These are phyloP conservation scores for Steinernema scapterisci DNA, from an alignment of 2,888 invertebrate species.

Conservation along the genomic window DNA sequence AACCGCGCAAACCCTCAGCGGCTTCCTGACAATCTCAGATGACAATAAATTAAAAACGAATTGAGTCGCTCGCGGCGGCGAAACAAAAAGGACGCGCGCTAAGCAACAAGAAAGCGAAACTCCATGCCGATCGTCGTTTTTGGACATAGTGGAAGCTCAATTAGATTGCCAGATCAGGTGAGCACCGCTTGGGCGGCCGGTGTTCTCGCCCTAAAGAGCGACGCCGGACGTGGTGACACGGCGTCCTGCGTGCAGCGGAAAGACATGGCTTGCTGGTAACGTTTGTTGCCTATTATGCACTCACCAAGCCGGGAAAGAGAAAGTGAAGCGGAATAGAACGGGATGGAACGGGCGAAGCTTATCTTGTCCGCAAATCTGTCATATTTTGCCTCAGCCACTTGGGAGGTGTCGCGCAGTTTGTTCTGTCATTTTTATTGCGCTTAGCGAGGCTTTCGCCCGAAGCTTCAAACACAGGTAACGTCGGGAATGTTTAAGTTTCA, in stretches of 20 bases:
- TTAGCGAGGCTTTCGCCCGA: too few species aligned
- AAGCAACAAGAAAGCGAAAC: not conserved
- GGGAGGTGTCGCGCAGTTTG: slow-evolving; percentile 28
- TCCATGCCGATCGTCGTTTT: not conserved
- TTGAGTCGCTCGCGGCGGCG: not conserved
- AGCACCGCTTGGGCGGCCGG: not conserved
- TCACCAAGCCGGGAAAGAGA: slow-evolving; percentile 8
- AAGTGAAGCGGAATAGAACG: slow-evolving; percentile 9
- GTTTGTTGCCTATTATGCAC: slow-evolving; percentile 32
- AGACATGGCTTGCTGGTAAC: slow-evolving; percentile 5
- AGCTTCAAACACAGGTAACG: not conserved
- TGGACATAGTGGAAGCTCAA: not conserved
- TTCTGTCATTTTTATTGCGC: slow-evolving; percentile 3
- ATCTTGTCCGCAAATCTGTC: slow-evolving; percentile 30
- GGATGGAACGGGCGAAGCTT: slow-evolving; percentile 1
- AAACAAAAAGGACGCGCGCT: not conserved
- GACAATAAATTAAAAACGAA: not conserved
- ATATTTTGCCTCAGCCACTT: slow-evolving; percentile 26
- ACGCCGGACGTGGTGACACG: slow-evolving; percentile 30
- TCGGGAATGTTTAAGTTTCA: not conserved
- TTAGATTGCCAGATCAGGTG: slow-evolving; percentile 11
- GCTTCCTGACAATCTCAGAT: not conserved
- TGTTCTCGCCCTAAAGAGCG: not conserved
- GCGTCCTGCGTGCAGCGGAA: not conserved
- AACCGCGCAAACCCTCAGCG: not conserved